Evolutionary conservation across 1,140 invertebrate species (phyloP).

Genomic region (Drosophila rhopaloa): DNA sequence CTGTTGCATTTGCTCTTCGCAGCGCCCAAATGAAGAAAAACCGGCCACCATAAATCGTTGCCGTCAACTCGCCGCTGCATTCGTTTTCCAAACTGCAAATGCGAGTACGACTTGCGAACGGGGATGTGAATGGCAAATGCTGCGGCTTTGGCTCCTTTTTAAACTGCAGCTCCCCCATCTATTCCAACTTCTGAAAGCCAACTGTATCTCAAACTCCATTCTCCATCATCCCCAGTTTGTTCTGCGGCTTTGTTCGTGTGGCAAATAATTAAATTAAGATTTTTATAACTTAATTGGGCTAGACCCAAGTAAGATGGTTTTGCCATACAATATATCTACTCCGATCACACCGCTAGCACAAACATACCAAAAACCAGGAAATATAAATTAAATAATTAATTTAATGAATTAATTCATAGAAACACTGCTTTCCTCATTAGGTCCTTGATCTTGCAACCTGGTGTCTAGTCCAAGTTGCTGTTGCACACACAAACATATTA

Average conservation of each 20-base stretch:
- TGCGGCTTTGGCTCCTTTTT: slow-evolving; percentile 33
- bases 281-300: slow-evolving; percentile 79
- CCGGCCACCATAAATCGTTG: slow-evolving; percentile 78
- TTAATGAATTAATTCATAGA: too few species aligned
- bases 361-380: too few species aligned
- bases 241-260: slow-evolving; percentile 69
- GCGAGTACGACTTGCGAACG: slow-evolving; percentile 18
- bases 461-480: too few species aligned
- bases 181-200: slow-evolving; percentile 8
- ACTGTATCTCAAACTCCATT: slow-evolving; percentile 11
- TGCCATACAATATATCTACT: too few species aligned
- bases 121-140: slow-evolving; percentile 62
- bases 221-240: slow-evolving; percentile 18
- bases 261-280: slow-evolving; percentile 82
- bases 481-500: too few species aligned
- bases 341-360: too few species aligned
- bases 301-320: background rate
- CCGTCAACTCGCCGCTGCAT: slow-evolving; percentile 31
- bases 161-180: background rate
- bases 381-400: too few species aligned
- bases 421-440: too few species aligned
- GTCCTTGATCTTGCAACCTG: too few species aligned
- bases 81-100: slow-evolving; percentile 32
- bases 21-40: slow-evolving; percentile 75
- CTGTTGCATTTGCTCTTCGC: background rate